Base-by-base conservation (phyloP, 2,888 invertebrate species). In the Xylocampa areola region DNA sequence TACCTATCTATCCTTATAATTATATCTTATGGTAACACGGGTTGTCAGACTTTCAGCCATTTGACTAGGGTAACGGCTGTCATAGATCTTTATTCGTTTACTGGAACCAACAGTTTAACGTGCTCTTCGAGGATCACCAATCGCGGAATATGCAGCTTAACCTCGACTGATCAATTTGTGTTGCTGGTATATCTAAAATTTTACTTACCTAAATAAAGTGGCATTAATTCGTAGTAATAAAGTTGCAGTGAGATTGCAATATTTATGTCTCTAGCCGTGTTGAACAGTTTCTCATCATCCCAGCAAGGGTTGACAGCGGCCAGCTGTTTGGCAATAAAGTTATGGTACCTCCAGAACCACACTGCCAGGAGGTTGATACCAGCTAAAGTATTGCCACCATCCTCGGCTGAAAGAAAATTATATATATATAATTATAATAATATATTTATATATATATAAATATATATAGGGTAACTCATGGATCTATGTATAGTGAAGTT, bases 311-410 rank as follows among this genome's bases (percentile, higher is more conserved):
- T 88, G 4, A 85, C 61, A 5, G 63, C 39, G 0, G 77, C 70
- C 19, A 88, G 61, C 8, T 74, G 50, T 0, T 54, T 49, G 0
- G 87, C 86, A 2, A 88, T 77, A 2, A 68, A 52, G 43, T 87
- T 87, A 55, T 88, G 88, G 2, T 77, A 65, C 5, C 86, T 73
- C 82, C 82, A 86, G 40, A 80, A 79, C 84, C 82, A 86, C 14
- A 86, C 59, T 0, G 66, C 14, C 7, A 80, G 17, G 0, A 85
- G 11, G 33, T 86, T 85, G 2, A 79, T 69, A 2, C 82, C 81
- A 6, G 68, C 65, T 17, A 86, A 23, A n/a, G 76, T 74, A 27
- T 86, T 86, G 0, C 65, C 25, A 8, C 76, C 78, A 8, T 73
- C 76, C 5, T 82, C 83, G 35, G 85, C 86, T 86, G 51, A 3